These are phyloP conservation scores for Rattus rattus DNA, from an alignment of 2,113 vertebrate species.

Conservation along the genomic window DNA sequence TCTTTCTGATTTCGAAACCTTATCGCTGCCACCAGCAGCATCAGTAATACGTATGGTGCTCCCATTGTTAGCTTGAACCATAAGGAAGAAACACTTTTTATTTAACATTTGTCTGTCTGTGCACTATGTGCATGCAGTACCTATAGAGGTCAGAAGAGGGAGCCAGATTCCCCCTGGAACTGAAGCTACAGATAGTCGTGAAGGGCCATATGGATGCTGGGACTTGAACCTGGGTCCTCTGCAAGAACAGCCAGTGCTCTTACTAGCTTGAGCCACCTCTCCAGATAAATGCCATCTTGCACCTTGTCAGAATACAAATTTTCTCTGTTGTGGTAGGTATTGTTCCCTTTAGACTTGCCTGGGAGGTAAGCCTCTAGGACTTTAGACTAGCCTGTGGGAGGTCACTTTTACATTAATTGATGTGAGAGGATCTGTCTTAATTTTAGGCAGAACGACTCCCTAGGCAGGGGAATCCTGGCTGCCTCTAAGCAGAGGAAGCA, in stretches of 20 bases:
- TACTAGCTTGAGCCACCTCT: neutral
- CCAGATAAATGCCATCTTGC: neutral
- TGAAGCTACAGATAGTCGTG: neutral
- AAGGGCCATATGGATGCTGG: neutral
- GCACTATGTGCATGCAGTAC: neutral
- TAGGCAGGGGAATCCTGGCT: neutral
- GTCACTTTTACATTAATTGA: neutral
- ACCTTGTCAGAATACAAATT: neutral
- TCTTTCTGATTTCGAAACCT: neutral
- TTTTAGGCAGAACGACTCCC: neutral
- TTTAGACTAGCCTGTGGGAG: neutral
- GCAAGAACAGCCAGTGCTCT: neutral
- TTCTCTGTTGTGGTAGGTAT: neutral
- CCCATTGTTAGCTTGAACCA: neutral
- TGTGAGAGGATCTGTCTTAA: neutral
- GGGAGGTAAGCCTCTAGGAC: neutral
- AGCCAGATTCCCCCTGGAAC: neutral
- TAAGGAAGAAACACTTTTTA: neutral
- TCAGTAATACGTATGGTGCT: neutral
- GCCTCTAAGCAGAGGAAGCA: neutral
- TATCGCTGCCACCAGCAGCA: neutral
- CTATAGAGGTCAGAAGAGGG: neutral
- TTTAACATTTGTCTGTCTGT: neutral
- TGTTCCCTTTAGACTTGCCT: neutral
- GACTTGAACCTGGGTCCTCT: neutral